Evolutionary conservation across 2,797 vertebrate species (phyloP), one percentile per base, ranked within the genome.

Genomic region (Siniperca obscura): DNA sequence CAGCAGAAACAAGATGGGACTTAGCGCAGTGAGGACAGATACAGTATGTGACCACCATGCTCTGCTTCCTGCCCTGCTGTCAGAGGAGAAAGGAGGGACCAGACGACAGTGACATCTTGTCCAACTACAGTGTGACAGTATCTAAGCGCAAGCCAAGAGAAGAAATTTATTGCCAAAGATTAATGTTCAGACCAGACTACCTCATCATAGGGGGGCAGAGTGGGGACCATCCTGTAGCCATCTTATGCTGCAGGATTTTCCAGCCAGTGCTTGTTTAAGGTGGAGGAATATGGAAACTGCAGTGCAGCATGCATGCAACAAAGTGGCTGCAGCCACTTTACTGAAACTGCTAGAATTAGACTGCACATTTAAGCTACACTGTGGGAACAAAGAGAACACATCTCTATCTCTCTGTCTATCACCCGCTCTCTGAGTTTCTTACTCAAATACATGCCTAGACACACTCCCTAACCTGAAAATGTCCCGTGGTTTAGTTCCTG

Each of bases 221-320:
- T 10, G 27, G 53, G 25, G 2, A 11, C 16, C 16, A 30, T 70
- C 57, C 75, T 52, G 62, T 34, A 36, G 81, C 55, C 17, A 50
- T 56, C 50, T 81, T 11, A 36, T 74, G 76, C 83, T 82, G 86
- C 86, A 79, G 78, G 72, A 66, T 66, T 81, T 80, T 55, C 30
- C 74, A 66, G 69, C 70, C 50, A 56, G n/a, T n/a, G 66, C 64
- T 60, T 59, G 59, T 65, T 89, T 75, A 67, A 80, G 17, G 62
- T 81, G 66, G 34, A 82, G 76, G 59, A 69, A 72, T 44, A 74
- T 59, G 50, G 68, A 77, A 89, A 42, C 89, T 92, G 90, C 85
- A 91, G 84, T 90, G 90, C 90, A 90, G 88, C 62, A 44, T 76
- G 78, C 90, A 85, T 86, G 86, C 68, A 87, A 74, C 71, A 78